Base-by-base conservation (phyloP, 2,797 vertebrate genomes). In the Enteromius paludinosus region DNA sequence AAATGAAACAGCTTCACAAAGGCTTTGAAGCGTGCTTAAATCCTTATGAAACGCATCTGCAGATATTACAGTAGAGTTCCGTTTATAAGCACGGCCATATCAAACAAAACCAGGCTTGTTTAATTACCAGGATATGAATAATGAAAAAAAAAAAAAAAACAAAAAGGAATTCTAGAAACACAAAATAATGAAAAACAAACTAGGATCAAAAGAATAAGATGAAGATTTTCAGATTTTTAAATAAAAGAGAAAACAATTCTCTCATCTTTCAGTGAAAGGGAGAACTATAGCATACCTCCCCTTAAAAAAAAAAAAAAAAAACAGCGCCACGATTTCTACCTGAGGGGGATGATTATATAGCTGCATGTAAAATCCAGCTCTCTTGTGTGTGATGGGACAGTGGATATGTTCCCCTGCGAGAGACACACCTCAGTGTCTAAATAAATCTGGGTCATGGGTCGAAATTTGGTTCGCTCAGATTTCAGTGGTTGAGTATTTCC, bases 381-480 rank as follows among this genome's bases (percentile, higher is more conserved):
- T 76, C n/a, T 66, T 47, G 45, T 23, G 82, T 82, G 70, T 72
- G 76, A 75, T 11, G 72, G 65, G 64, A 52, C 75, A 84, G 85
- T 64, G 84, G 61, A 78, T 56, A 75, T 43, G 75, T 61, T 79
- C 47, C 30, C 79, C 85, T 81, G 73, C 56, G 73, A 10, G 41
- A 73, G 66, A 81, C 72, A 33, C 62, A 70, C 35, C 61, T 72
- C 74, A 43, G 38, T 47, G 65, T 79, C 23, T 56, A 78, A 54
- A 78, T 61, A n/a, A 80, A 87, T 78, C 25, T 25, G 35, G 54
- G 56, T 61, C 30, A 17, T 6, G 65, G 77, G 28, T 25, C 4
- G 4, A 74, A 18, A 76, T 72, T 88, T 87, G 83, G 89, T 90
- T 90, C 78, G 86, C 90, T 81, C 87, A 83, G 54, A 62, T 71